phyloP scores from a whole-genome alignment of 2,888 invertebrate species.

The Sarcophaga subvicina region DNA sequence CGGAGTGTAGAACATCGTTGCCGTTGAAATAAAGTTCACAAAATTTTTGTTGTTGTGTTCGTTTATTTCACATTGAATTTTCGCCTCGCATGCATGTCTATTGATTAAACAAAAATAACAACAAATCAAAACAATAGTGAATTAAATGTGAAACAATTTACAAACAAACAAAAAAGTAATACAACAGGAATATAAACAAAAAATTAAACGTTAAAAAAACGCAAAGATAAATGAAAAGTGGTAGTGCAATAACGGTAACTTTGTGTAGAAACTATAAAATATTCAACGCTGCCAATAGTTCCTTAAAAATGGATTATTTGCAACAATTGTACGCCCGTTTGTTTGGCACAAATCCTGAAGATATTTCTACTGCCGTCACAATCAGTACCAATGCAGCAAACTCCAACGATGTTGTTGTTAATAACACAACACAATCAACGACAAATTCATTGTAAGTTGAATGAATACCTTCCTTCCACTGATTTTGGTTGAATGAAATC shows the following conservation, averaged over 20 bases:
- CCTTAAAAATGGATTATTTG: conserved; percentile 59
- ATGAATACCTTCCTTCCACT: neutral
- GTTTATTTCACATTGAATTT: conserved; percentile 1
- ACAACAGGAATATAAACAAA: conserved; percentile 1
- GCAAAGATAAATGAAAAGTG: conserved; percentile 45
- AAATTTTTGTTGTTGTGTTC: conserved; percentile 9
- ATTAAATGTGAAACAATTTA: neutral
- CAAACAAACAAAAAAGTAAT: neutral
- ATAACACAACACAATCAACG: conserved; percentile 4
- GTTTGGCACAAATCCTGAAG: conserved; percentile 43
- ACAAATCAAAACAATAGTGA: conserved; percentile 14
- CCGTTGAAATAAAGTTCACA: conserved; percentile 33
- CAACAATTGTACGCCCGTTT: conserved; percentile 57
- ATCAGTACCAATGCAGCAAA: neutral
- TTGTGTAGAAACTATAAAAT: conserved; percentile 16
- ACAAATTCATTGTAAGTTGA: conserved; percentile 55
- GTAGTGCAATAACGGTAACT: conserved; percentile 18
- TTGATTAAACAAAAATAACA: conserved; percentile 51
- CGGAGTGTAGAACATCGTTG: conserved; percentile 16
- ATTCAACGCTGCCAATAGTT: neutral
- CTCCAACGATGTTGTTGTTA: neutral
- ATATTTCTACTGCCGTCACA: neutral
- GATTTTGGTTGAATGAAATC: neutral
- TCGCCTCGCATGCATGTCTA: conserved; percentile 4
- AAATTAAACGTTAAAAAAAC: conserved; percentile 9